phyloP scores from a whole-genome alignment of 2,113 vertebrate species.

The Neoarius graeffei region DNA sequence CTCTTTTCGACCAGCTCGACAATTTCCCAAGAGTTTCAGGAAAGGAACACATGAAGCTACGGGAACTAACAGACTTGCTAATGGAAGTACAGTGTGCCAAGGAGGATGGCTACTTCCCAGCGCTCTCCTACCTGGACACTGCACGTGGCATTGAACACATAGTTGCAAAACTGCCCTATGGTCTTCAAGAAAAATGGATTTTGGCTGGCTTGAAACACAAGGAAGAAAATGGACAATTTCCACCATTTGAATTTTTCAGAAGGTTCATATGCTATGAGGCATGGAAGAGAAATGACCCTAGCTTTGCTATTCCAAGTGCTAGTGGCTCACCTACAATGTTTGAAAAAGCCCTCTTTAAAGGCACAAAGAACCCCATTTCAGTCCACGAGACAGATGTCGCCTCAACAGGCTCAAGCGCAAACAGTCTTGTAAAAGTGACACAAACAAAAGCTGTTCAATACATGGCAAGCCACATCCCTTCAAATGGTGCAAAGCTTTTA shows the following conservation, averaged over 20 bases:
- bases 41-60: conserved; percentile 39
- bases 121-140: neutral
- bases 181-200: too few relatives aligned
- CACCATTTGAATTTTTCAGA: neutral
- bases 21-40: conserved; percentile 10
- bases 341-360: neutral
- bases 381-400: neutral
- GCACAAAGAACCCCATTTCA: neutral
- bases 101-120: neutral
- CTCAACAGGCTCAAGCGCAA: neutral
- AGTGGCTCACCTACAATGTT: neutral
- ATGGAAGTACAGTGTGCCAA: neutral
- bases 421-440: neutral
- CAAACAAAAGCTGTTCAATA: neutral
- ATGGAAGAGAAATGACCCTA: neutral
- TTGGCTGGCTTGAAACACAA: too few relatives aligned
- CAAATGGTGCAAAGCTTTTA: neutral
- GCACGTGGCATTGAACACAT: neutral
- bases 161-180: neutral
- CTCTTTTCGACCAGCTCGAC: conserved; percentile 32
- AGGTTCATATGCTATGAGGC: neutral
- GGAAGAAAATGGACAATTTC: neutral
- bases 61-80: neutral
- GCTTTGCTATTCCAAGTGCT: neutral
- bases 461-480: neutral